Percentiles rank a stretch among this genome's conserved stretches.
Conservation (phyloP, 1,140 invertebrate genomes). For the Onthophagus taurus region DNA sequence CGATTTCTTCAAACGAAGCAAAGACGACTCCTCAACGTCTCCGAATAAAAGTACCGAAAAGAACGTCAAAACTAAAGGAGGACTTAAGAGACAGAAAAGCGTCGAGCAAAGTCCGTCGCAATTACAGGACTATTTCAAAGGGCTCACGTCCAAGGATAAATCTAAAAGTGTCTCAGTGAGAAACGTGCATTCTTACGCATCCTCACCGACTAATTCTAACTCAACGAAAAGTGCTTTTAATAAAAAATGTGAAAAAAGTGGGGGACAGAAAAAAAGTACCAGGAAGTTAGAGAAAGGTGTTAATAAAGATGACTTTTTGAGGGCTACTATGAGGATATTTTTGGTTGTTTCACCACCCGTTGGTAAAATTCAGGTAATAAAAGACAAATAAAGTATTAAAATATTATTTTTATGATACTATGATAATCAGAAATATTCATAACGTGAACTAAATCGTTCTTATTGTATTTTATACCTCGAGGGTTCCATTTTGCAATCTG, state of each 20-base stretch:
- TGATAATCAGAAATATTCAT: too few species aligned
- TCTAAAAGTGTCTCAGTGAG: constrained; percentile 29
- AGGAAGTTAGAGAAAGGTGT: constrained; percentile 25
- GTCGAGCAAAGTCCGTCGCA: constrained; percentile 21
- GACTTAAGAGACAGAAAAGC: constrained; percentile 27
- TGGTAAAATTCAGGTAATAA: constrained; percentile 50
- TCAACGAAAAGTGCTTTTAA: constrained; percentile 18
- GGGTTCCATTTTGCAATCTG: too few species aligned
- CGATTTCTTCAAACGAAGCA: constrained; percentile 23
- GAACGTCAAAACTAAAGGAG: constrained; percentile 21
- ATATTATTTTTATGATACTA: too few species aligned
- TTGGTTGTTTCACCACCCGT: constrained; percentile 54
- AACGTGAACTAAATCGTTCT: too few species aligned
- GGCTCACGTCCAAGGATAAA: constrained; percentile 26
- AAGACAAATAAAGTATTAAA: too few species aligned
- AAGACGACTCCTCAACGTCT: neutral
- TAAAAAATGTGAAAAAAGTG: constrained; percentile 18
- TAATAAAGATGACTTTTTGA: constrained; percentile 46
- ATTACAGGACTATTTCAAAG: constrained; percentile 24
- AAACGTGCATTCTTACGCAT: constrained; percentile 22
- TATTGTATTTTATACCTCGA: too few species aligned
- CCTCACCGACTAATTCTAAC: constrained; percentile 10
- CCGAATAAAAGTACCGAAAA: constrained; percentile 21
- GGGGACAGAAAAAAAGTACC: constrained; percentile 15
- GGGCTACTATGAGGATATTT: constrained; percentile 57